Evolutionary conservation across 2,113 vertebrate genomes (phyloP), one percentile per base, ranked within the genome.

Genomic region (Stomatorhinus ivindoensis): DNA sequence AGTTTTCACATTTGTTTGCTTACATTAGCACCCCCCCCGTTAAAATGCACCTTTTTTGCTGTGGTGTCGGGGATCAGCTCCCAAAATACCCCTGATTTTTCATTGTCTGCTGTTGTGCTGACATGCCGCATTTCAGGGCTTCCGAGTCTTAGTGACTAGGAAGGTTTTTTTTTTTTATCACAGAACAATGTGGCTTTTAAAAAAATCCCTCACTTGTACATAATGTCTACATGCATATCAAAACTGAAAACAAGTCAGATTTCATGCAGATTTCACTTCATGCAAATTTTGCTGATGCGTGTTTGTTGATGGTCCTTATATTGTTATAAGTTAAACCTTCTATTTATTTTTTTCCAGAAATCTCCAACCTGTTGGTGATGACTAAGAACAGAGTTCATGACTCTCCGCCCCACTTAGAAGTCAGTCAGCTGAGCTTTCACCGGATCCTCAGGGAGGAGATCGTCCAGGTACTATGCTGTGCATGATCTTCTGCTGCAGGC

Each of bases 381-480:
- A 99, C 97, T n/a, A 98, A 97, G 92, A 93, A 95, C 31, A 96
- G 96, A 93, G 97, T 96, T 0, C 95, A 94, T 9, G 84, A 61
- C 11, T 89, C 88, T 31, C 94, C 94, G 89, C 96, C 95, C 1
- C 95, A 96, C 91, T 88, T 94, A 91, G 89, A 92, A 93, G 91
- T 97, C 83, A 97, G 96, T 55, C 97, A 98, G 92, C 94, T 99
- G 92, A 99, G 97, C 92, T 99, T 99, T 91, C 95, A 97, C 89
- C 95, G 97, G 8, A 99, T 99, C 91, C 97, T 96, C 89, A 99
- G 98, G 94, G 98, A 99, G 61, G 96, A 98, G 88, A 97, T 99
- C 10, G 84, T 95, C 0, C 97, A 99, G 94, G 98, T 99, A 92
- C 46, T 5, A 5, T 50, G 4, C 51, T 84, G 50, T 44, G 13